Conservation (phyloP, 2,888 invertebrate species). For the Dastarcus helophoroides region DNA sequence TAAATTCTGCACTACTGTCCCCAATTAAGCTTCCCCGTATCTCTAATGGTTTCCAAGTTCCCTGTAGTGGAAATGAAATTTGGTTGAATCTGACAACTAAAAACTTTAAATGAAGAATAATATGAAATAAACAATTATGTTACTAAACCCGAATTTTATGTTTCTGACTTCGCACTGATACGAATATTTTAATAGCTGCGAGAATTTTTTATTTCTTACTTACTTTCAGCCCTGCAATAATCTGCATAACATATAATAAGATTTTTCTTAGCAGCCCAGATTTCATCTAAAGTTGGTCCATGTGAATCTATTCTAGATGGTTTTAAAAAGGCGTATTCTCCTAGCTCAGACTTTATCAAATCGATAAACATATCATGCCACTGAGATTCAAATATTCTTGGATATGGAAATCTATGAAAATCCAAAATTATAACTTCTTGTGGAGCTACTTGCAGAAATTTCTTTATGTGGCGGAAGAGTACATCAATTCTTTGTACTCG, state of each 20-base stretch:
- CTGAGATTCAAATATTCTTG: constrained; percentile 16
- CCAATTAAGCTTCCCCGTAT: too few relatives aligned
- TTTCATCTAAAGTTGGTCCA: constrained; percentile 46
- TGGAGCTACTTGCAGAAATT: constrained; percentile 51
- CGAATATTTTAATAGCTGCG: too few relatives aligned
- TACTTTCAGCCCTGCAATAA: constrained; percentile 38
- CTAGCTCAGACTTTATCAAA: constrained; percentile 40
- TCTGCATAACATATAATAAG: constrained; percentile 50
- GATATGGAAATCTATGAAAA: constrained; percentile 61
- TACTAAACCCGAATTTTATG: too few relatives aligned
- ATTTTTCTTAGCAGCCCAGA: constrained; percentile 43
- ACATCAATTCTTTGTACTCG: constrained; percentile 52
- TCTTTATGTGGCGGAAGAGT: constrained; percentile 51
- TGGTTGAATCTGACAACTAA: too few relatives aligned
- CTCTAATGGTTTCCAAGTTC: too few relatives aligned
- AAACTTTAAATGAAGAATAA: too few relatives aligned
- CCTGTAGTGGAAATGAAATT: too few relatives aligned
- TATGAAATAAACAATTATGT: too few relatives aligned
- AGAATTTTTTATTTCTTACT: too few relatives aligned
- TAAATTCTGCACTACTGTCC: too few relatives aligned
- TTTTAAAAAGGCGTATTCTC: constrained; percentile 31
- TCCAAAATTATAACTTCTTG: constrained; percentile 64
- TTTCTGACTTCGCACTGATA: too few relatives aligned
- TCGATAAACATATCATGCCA: constrained; percentile 39
- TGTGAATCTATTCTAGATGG: constrained; percentile 16